Conservation (phyloP, 2,888 invertebrate genomes). For the Trichogramma dendrolimi region DNA sequence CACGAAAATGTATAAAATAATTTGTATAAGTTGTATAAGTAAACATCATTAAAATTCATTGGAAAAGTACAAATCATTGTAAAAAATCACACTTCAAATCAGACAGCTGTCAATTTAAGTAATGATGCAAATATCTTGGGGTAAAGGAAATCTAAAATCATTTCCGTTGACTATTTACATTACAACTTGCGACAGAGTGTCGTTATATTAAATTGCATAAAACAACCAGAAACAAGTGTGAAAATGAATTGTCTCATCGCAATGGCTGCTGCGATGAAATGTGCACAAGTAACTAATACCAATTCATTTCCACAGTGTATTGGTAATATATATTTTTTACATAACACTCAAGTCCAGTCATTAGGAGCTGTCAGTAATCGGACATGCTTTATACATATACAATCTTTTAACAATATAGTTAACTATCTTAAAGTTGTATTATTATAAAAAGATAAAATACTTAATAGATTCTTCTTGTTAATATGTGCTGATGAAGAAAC, state of each 20-base stretch:
- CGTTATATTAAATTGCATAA: no score
- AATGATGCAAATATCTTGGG: not conserved
- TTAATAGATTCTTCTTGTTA: slow-evolving; percentile 30
- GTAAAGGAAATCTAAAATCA: no score
- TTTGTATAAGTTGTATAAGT: not conserved
- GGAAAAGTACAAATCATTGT: not conserved
- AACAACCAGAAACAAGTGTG: no score
- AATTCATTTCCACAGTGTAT: not conserved
- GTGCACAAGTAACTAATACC: no score
- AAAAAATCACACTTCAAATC: not conserved
- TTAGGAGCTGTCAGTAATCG: not conserved
- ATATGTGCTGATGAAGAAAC: slow-evolving; percentile 50
- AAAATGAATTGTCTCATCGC: no score
- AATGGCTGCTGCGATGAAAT: no score
- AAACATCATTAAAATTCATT: not conserved
- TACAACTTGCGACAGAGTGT: no score
- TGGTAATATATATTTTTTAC: not conserved
- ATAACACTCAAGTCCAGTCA: not conserved
- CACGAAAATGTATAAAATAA: no score
- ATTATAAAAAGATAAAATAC: slow-evolving; percentile 16
- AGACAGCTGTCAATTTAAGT: not conserved
- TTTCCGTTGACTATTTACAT: no score
- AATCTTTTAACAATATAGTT: slow-evolving; percentile 15
- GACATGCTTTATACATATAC: no score
- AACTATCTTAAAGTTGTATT: slow-evolving; percentile 19